Conservation (phyloP, 2,113 vertebrate species). For the Patagioenas fasciata region DNA sequence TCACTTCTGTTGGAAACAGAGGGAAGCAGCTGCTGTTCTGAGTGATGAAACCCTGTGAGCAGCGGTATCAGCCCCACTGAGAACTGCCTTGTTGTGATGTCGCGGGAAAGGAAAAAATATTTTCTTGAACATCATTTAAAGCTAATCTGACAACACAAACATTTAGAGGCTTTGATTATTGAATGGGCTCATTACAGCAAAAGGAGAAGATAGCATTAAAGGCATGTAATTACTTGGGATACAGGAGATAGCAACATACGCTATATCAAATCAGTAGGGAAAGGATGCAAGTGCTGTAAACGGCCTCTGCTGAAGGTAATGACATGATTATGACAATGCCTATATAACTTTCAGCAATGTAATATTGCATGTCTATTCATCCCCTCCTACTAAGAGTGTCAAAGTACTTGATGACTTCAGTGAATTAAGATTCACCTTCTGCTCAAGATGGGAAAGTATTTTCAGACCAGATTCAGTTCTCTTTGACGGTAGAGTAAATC, state of each 20-base stretch:
- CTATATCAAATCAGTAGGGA: not conserved
- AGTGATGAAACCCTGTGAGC: not conserved
- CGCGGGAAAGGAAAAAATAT: not conserved
- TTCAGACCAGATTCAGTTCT: not conserved
- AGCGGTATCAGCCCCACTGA: not conserved
- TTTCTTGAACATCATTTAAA: slow-evolving; percentile 9
- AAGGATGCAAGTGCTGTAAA: not conserved
- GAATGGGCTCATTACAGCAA: not conserved
- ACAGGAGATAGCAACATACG: not conserved
- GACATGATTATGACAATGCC: not conserved
- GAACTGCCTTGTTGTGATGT: not conserved
- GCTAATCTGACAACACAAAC: not conserved
- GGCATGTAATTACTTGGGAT: not conserved
- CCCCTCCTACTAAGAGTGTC: not conserved
- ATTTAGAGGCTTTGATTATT: not conserved
- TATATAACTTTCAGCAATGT: not conserved
- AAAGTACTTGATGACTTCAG: not conserved
- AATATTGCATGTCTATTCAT: not conserved
- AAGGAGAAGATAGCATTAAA: not conserved
- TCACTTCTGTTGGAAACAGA: not conserved
- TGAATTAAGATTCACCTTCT: not conserved
- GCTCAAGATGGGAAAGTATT: not conserved
- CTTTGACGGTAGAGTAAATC: not conserved
- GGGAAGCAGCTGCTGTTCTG: not conserved
- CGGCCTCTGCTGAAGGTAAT: not conserved